phyloP scores from a whole-genome alignment of 2,113 vertebrate species.

The Dolichotis patagonum region DNA sequence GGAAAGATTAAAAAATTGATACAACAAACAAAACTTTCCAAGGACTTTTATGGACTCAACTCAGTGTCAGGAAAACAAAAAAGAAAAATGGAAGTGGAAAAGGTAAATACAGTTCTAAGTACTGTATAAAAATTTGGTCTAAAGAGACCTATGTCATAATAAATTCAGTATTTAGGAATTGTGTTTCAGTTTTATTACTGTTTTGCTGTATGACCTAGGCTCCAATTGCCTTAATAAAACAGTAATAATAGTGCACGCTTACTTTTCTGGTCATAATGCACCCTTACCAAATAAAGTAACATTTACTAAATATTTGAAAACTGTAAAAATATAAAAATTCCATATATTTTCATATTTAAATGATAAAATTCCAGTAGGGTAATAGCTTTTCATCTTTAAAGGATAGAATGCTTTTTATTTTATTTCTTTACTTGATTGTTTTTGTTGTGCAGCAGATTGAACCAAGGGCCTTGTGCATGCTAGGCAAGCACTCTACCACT shows the following conservation, averaged over 20 bases:
- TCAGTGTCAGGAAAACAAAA: conserved; percentile 36
- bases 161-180: background rate
- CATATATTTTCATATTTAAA: background rate
- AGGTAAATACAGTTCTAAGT: background rate
- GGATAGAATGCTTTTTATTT: background rate
- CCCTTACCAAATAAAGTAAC: conserved; percentile 22
- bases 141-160: background rate
- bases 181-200: background rate
- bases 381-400: conserved; percentile 8
- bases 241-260: background rate
- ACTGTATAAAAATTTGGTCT: background rate
- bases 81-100: conserved; percentile 38
- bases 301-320: background rate
- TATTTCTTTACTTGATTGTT: background rate
- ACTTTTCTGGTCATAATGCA: background rate
- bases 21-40: conserved; percentile 50
- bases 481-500: background rate
- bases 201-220: background rate
- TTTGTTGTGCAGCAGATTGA: background rate
- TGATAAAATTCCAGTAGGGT: background rate
- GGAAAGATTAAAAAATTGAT: conserved; percentile 8
- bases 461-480: background rate
- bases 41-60: conserved; percentile 41
- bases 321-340: conserved; percentile 15
- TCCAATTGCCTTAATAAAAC: background rate